Evolutionary conservation across 1,140 invertebrate species (phyloP).

Genomic region (Rhyzopertha dominica): DNA sequence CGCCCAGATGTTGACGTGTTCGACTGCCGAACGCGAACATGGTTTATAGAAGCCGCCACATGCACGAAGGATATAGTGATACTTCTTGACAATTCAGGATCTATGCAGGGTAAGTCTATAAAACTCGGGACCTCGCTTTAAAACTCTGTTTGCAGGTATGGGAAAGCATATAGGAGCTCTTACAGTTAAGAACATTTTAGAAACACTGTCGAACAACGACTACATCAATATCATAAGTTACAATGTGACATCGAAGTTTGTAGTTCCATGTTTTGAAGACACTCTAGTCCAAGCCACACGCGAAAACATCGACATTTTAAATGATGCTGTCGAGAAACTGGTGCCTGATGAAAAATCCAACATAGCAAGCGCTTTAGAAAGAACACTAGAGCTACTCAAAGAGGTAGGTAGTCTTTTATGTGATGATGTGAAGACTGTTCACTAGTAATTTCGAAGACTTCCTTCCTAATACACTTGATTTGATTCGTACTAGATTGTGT

Average conservation of each 20-base stretch:
- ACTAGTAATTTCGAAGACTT: too few species aligned
- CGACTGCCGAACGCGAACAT: conserved; percentile 80
- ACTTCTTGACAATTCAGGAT: conserved; percentile 92
- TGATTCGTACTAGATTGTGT: too few species aligned
- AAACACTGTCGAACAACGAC: conserved; percentile 97
- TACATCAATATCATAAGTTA: conserved; percentile 90
- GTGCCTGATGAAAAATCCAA: conserved; percentile 78
- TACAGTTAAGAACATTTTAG: conserved; percentile 81
- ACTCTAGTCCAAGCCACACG: conserved; percentile 86
- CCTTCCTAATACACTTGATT: too few species aligned
- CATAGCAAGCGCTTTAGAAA: conserved; percentile 75
- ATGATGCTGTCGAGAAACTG: conserved; percentile 61
- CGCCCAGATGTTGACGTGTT: too few species aligned
- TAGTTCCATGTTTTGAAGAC: conserved; percentile 77
- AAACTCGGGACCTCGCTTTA: background rate
- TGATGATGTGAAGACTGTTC: background rate
- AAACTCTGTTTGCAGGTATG: conserved; percentile 41
- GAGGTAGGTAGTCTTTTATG: conserved; percentile 56
- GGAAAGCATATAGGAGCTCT: conserved; percentile 58
- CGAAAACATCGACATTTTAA: conserved; percentile 79
- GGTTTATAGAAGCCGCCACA: conserved; percentile 96
- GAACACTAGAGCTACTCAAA: conserved; percentile 80
- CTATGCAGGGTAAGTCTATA: conserved; percentile 77
- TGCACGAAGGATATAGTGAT: conserved; percentile 97
- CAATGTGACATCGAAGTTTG: conserved; percentile 53